A percentile compares a stretch with the other conserved stretches of the same genome.
These are phyloP conservation scores for Pelmatolapia mariae DNA, from an alignment of 2,113 vertebrate species.

Conservation along the genomic window DNA sequence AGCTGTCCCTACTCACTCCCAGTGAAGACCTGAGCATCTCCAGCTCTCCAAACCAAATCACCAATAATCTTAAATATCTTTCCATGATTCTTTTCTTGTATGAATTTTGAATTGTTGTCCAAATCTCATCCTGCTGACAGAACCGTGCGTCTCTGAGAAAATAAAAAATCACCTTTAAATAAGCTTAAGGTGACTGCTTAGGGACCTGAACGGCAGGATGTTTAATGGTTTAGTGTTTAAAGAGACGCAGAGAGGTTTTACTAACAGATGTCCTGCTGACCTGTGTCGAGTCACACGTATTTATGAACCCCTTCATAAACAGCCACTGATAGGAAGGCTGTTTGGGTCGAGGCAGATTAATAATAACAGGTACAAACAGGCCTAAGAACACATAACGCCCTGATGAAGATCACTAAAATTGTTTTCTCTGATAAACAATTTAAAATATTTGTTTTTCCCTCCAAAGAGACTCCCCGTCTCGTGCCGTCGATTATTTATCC, in stretches of 20 bases:
- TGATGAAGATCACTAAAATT: background rate
- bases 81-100: background rate
- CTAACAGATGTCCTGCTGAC: background rate
- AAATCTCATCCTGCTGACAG: background rate
- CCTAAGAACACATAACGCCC: background rate
- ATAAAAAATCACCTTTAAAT: background rate
- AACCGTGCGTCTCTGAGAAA: background rate
- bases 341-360: background rate
- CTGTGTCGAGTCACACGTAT: background rate
- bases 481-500: background rate
- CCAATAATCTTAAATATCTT: background rate
- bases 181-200: background rate
- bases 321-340: background rate
- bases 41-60: background rate
- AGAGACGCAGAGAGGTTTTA: background rate
- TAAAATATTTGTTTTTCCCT: background rate
- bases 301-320: background rate
- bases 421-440: constrained; percentile 15
- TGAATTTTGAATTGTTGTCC: background rate
- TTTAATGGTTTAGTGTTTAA: background rate
- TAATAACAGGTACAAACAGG: background rate
- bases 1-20: background rate
- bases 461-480: background rate
- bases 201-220: background rate
- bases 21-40: background rate